Percentiles rank a stretch among this genome's conserved stretches.
Conservation (phyloP, 2,113 vertebrate species). For the Pelecanoides urinatrix region DNA sequence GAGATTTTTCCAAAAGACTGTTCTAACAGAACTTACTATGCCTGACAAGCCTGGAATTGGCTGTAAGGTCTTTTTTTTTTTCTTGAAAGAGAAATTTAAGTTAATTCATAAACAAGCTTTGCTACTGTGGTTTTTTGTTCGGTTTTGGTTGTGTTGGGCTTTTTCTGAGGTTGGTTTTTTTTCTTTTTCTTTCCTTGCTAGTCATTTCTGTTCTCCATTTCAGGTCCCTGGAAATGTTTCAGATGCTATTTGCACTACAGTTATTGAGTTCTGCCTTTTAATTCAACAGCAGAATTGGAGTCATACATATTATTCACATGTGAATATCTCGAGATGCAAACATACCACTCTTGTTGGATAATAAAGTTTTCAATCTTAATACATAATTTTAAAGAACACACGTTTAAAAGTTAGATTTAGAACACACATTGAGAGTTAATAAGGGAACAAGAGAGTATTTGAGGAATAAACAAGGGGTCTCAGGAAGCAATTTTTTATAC, state of each 20-base stretch:
- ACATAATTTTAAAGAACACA: neutral
- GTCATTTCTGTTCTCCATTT: neutral
- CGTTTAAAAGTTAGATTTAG: neutral
- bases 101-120: neutral
- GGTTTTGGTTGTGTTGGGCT: neutral
- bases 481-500: neutral
- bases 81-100: neutral
- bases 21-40: neutral
- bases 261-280: neutral
- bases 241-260: neutral
- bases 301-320: neutral
- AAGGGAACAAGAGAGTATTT: neutral
- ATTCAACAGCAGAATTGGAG: neutral
- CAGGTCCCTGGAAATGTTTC: neutral
- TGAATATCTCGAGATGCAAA: neutral
- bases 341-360: neutral
- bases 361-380: neutral
- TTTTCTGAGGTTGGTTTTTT: neutral
- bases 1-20: neutral
- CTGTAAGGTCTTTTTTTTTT: neutral
- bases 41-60: neutral
- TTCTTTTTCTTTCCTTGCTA: neutral
- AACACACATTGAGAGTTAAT: neutral
- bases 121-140: neutral
- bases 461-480: neutral